These are phyloP conservation scores for Nylanderia fulva DNA, from an alignment of 1,140 invertebrate species.

Conservation along the genomic window DNA sequence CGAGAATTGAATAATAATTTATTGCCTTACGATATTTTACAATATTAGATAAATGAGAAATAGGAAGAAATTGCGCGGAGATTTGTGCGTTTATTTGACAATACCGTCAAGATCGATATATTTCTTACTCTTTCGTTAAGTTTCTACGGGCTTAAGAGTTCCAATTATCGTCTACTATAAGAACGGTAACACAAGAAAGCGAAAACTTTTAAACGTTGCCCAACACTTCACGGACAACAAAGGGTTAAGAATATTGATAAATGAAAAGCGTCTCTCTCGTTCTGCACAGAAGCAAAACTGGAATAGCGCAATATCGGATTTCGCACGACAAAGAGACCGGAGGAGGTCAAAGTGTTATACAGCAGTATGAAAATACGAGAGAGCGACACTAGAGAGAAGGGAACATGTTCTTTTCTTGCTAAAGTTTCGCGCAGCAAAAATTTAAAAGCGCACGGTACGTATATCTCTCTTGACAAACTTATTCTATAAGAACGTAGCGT, in stretches of 20 bases:
- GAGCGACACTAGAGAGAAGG: neutral
- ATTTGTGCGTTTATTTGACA: neutral
- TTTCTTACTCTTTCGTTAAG: neutral
- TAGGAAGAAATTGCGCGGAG: neutral
- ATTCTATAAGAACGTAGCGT: slow-evolving; percentile 4
- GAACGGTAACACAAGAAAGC: neutral
- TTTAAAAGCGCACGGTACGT: slow-evolving; percentile 19
- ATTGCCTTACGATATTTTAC: neutral
- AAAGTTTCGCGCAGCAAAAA: slow-evolving; percentile 22
- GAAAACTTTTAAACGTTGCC: slow-evolving; percentile 4
- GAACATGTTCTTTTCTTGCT: slow-evolving; percentile 26
- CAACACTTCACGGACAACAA: slow-evolving; percentile 6
- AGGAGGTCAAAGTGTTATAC: slow-evolving; percentile 32
- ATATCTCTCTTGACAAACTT: slow-evolving; percentile 8
- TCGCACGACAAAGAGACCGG: slow-evolving; percentile 27
- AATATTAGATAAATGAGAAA: neutral
- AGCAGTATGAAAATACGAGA: slow-evolving; percentile 35
- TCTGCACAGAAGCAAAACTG: slow-evolving; percentile 20
- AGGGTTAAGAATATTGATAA: slow-evolving; percentile 53
- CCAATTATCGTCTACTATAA: slow-evolving; percentile 3
- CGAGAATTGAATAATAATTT: neutral
- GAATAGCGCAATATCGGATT: slow-evolving; percentile 50
- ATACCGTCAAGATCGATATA: neutral
- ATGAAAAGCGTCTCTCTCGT: slow-evolving; percentile 20
- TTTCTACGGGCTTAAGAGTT: slow-evolving; percentile 5